Conservation (phyloP, 2,888 invertebrate species). For the Adelognathus sp. region DNA sequence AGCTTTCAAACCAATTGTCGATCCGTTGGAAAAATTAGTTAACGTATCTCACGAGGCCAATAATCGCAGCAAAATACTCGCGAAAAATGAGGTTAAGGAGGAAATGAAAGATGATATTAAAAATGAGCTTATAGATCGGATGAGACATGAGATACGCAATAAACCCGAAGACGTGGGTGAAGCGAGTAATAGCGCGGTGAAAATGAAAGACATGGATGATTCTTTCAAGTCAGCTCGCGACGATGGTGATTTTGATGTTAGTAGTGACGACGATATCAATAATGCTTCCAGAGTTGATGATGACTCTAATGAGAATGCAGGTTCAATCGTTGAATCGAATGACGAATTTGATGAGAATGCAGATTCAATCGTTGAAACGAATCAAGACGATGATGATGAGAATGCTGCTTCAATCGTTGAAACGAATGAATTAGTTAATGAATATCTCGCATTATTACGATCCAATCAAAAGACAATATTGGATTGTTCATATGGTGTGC, state of each 20-base stretch:
- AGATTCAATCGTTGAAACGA: neutral
- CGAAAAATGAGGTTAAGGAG: slow-evolving; percentile 23
- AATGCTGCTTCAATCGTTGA: neutral
- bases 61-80: too few species aligned
- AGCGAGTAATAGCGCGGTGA: neutral
- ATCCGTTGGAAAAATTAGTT: slow-evolving; percentile 31
- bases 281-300: neutral
- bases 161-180: neutral
- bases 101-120: neutral
- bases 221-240: neutral
- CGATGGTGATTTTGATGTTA: too few species aligned
- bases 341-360: neutral
- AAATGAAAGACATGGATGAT: neutral
- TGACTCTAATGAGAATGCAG: neutral
- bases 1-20: slow-evolving; percentile 33
- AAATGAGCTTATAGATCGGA: neutral
- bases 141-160: neutral
- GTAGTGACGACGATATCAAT: too few species aligned
- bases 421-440: neutral
- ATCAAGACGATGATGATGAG: neutral
- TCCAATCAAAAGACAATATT: neutral
- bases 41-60: neutral
- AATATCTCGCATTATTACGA: neutral
- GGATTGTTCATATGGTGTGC: slow-evolving; percentile 36
- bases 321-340: neutral